Conservation (phyloP, 2,888 invertebrate species). For the Frankliniella fusca region DNA sequence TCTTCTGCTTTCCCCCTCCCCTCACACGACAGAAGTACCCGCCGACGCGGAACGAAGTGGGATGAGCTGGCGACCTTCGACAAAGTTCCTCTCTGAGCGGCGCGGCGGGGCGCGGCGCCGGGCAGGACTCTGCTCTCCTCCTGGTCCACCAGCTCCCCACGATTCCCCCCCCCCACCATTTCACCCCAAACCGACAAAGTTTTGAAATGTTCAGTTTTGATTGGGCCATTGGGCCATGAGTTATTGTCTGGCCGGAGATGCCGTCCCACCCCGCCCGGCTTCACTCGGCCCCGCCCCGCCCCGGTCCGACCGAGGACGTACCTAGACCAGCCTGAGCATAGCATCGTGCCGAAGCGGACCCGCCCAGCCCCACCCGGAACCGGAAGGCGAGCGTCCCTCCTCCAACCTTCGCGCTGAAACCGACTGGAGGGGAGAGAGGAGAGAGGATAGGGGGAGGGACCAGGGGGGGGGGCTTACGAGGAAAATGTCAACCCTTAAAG, state of each 20-base stretch:
- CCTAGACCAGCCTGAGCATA: no score
- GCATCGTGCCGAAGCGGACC: neutral
- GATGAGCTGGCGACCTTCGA: neutral
- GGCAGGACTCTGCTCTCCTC: no score
- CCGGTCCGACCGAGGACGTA: neutral
- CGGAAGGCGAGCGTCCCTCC: neutral
- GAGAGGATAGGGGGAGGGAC: no score
- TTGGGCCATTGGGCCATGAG: conserved; percentile 14
- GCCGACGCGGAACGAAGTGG: neutral
- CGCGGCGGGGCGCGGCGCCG: no score
- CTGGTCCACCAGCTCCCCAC: no score
- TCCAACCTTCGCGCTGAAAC: no score
- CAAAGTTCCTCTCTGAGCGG: neutral
- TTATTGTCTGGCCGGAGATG: neutral
- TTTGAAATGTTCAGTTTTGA: conserved; percentile 16
- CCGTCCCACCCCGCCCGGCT: neutral
- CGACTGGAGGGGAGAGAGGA: no score
- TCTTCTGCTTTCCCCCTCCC: neutral
- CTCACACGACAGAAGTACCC: neutral
- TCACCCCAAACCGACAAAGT: neutral
- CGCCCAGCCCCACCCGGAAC: neutral
- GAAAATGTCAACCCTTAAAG: no score
- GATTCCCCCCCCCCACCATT: neutral
- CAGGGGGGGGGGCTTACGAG: no score
- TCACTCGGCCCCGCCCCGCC: neutral